These are phyloP conservation scores for Phallusia fumigata DNA, from an alignment of 23 tunicate genomes.

Conservation along the genomic window DNA sequence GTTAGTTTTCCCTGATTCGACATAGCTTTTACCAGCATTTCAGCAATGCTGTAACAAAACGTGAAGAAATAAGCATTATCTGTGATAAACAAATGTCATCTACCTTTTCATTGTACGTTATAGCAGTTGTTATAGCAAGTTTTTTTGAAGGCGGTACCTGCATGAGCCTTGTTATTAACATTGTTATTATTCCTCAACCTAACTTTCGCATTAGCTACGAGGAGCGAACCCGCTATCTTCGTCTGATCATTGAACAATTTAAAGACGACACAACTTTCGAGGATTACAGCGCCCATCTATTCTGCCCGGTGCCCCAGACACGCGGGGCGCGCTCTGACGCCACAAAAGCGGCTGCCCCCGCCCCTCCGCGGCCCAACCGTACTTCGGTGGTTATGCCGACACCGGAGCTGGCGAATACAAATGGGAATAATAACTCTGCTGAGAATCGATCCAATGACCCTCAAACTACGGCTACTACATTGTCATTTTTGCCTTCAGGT, in stretches of 20 bases:
- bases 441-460: neutral
- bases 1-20: no score
- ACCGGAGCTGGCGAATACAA: neutral
- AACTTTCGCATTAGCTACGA: conserved; percentile 52
- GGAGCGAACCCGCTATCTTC: conserved; percentile 69
- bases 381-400: neutral
- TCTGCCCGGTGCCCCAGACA: conserved; percentile 48
- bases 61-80: no score
- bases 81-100: no score
- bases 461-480: neutral
- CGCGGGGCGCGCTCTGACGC: conserved; percentile 7
- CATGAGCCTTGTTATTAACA: no score
- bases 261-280: conserved; percentile 75
- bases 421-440: conserved; percentile 19
- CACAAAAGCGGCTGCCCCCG: conserved; percentile 5
- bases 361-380: neutral
- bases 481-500: neutral
- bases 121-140: no score
- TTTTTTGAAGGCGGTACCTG: no score
- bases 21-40: no score
- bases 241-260: conserved; percentile 68
- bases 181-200: conserved; percentile 18
- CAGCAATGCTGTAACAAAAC: no score
- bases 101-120: no score
- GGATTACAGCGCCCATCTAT: conserved; percentile 73